Evolutionary conservation across 2,888 invertebrate species (phyloP).

Genomic region (Brenthis hecate): DNA sequence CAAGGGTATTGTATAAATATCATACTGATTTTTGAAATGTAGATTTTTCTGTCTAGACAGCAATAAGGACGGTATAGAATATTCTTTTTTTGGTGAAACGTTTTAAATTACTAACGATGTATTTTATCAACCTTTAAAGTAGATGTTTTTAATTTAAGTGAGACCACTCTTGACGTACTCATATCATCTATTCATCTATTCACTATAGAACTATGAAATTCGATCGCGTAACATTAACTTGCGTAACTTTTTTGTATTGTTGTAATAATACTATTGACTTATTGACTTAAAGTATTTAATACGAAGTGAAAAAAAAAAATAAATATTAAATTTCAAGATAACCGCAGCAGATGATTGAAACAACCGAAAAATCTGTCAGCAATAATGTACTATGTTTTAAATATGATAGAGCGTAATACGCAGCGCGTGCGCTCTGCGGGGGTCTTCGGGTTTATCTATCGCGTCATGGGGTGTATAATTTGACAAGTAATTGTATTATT

Average conservation of each 20-base stretch:
- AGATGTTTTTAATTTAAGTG: too few relatives aligned
- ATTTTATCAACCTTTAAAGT: too few relatives aligned
- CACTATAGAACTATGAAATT: too few relatives aligned
- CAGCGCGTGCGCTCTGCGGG: constrained; percentile 71
- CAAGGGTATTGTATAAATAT: constrained; percentile 71
- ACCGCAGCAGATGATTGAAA: constrained; percentile 70
- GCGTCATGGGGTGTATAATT: constrained; percentile 37
- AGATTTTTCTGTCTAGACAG: too few relatives aligned
- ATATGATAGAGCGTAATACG: constrained; percentile 58
- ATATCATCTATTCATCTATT: too few relatives aligned
- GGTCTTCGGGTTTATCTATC: constrained; percentile 43
- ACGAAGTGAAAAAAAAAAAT: not conserved
- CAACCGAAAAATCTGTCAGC: constrained; percentile 64
- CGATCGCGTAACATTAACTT: too few relatives aligned
- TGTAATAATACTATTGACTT: too few relatives aligned
- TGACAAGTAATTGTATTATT: constrained; percentile 42
- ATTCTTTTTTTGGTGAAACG: too few relatives aligned
- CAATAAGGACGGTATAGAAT: too few relatives aligned
- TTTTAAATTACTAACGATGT: too few relatives aligned
- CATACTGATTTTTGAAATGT: not conserved
- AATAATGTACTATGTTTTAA: constrained; percentile 46
- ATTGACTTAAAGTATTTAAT: not conserved
- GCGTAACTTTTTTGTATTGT: too few relatives aligned
- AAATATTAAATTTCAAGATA: constrained; percentile 17
- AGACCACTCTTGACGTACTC: too few relatives aligned